phyloP scores from a whole-genome alignment of 2,888 invertebrate species.

The Himalopsyche japonica region DNA sequence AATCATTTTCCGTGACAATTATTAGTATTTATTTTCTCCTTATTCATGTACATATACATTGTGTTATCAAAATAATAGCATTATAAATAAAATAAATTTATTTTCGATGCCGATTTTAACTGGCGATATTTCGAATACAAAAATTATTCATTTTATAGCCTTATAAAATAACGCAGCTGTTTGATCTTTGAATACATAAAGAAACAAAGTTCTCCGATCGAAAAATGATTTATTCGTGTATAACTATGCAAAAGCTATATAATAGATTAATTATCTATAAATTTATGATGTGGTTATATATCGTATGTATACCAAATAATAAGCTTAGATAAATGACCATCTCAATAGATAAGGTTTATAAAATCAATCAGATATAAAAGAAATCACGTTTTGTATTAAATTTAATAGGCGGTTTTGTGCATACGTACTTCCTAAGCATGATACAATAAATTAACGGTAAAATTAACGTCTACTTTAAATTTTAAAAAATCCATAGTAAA shows the following conservation, averaged over 20 bases:
- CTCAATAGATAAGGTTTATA: conserved; percentile 23
- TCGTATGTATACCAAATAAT: conserved; percentile 9
- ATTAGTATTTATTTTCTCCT: too few species aligned
- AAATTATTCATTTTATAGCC: too few species aligned
- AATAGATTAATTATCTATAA: background rate
- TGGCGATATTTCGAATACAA: too few species aligned
- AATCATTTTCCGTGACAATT: too few species aligned
- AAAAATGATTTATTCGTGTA: too few species aligned
- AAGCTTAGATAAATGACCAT: conserved; percentile 30
- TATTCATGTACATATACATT: too few species aligned
- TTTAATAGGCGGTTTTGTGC: conserved; percentile 9
- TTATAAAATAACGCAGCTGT: too few species aligned
- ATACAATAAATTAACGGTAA: background rate
- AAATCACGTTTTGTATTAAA: conserved; percentile 38
- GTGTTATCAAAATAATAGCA: too few species aligned
- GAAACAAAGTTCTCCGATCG: too few species aligned
- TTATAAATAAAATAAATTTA: too few species aligned
- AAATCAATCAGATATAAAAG: conserved; percentile 38
- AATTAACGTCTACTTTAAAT: background rate
- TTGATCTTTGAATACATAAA: too few species aligned
- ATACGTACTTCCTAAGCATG: background rate
- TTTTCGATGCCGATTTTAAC: too few species aligned
- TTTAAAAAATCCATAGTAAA: background rate
- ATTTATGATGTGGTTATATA: background rate
- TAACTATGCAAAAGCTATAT: background rate